Base-by-base conservation (phyloP, 1,140 invertebrate genomes). In the Bombus soroeensis region DNA sequence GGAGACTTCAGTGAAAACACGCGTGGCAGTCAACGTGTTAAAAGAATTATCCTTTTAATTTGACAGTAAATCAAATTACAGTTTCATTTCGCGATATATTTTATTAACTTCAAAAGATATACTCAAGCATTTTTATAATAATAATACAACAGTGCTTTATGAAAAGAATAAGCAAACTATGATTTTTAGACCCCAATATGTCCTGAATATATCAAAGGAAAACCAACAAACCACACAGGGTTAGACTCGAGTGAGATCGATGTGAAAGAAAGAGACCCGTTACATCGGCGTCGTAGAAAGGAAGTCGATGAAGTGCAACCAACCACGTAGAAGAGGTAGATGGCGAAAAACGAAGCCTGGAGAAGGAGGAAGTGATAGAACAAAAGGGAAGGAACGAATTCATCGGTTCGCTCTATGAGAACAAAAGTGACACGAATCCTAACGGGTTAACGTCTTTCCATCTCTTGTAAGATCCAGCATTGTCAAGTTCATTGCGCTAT, bases 371-470 rank as follows among this genome's bases (percentile, higher is more conserved):
- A 74, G 83, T 43, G 37, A 73, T n/a, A 2, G 71, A 57, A 57
- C 57, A 64, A 71, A 72, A 71, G 62, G 47, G 79, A 62, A 62
- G 64, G 53, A 71, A 75, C 70, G 32, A 74, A 86, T 81, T 80
- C 79, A 59, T 82, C 80, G 47, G 57, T 43, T 18, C 25, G 34
- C 6, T 62, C 41, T 81, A 74, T 74, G 84, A 59, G 62, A 86
- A 76, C 72, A 66, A 76, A 76, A 41, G 81, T 81, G 87, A 84
- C 85, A 83, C 81, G 78, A 77, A 87, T 88, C 85, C 76, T 57
- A 83, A 81, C 81, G 85, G 75, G 74, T 78, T 78, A 86, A 66
- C 32, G 43, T 85, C 68, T n/a, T 59, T 37, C 39, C 57, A 22
- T 57, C 57, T 37, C 57, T 43, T 32, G 22, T 64, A 39, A 72